Evolutionary conservation across 2,888 invertebrate genomes (phyloP), one percentile per base, ranked within the genome.

Genomic region (Parelbella ahira): DNA sequence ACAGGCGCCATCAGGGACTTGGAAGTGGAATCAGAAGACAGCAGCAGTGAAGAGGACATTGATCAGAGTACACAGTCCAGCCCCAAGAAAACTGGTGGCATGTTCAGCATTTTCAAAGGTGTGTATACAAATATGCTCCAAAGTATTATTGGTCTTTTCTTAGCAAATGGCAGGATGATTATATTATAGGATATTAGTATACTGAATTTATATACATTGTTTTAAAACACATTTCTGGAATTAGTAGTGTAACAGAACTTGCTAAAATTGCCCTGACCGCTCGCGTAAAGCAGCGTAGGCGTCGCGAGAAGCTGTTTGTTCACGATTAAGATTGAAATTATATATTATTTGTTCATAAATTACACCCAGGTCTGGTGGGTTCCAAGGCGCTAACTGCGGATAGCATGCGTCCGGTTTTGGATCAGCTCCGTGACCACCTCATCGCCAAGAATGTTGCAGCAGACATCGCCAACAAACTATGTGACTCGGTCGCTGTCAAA

Each of bases 371-470:
- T 9, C 88, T 97, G 44, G 96, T 97, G n/a, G 95, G 96, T 0
- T 93, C 93, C 1, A 98, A 98, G 78, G 94, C 94, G 24, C 83
- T 99, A 43, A 92, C 93, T 0, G 88, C 89, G 1, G 92, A 93
- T 23, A 93, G 95, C 51, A 93, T 99, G 90, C 89, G 90, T 34
- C 95, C 97, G 0, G 94, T 92, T 10, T 82, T 99, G 58, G 98
- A 98, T 33, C 97, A 98, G 78, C 89, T 99, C 86, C 94, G 94
- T 47, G 98, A 99, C 73, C 98, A 98, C 72, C 89, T 99, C 39
- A 98, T 99, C 57, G 89, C 92, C 0, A 99, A 99, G 82, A 99
- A 99, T 78, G 99, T 99, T 0, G 99, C 99, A 5, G 83, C 97
- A 0, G 99, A 99, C 60, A 98, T 99, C 61, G 93, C 99, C 0